Base-by-base conservation (phyloP, 2,888 invertebrate genomes). In the Eremobia ochroleuca region DNA sequence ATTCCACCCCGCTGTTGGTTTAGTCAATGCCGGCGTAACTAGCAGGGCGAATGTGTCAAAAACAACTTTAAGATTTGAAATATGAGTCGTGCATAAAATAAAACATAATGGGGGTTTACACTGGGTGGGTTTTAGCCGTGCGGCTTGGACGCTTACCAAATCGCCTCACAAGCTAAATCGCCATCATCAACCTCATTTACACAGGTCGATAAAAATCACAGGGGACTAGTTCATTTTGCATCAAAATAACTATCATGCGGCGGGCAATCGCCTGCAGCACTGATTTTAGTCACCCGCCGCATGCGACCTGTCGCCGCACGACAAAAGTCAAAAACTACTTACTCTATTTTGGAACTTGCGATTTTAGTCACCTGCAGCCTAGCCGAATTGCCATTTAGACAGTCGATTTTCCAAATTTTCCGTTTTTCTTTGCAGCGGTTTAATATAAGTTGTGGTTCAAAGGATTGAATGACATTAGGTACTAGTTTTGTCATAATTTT, bases 401-500 rank as follows among this genome's bases (percentile, higher is more conserved):
- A 52, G 4, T 52, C 25, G 11, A 52, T 25, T 52, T 25, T 52
- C 52, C 9, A 25, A 1, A 25, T 25, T 25, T 52, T 25, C 9
- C 49, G 49, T 52, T 6, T 6, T 78, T 21, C 3, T 34, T 68
- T 49, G n/a, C 15, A 67, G 2, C 40, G 18, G 9, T 40, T 37
- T 25, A 49, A 49, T 46, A 28, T n/a, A 31, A 21, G n/a, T 21
- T 25, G 43, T 64, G 46, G 37, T 76, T n/a, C 67, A 49, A 31
- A 2, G 21, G 31, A 18, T 61, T 67, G 4, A 37, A 62, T 62
- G 21, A 40, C 37, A 52, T 43, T 75, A 61, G 18, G 9, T 64
- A 8, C 31, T n/a, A 40, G 25, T 58, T 74, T 59, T 43, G 18
- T 65, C 43, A 81, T 49, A 34, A 64, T 34, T 40, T 65, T 25